These are phyloP conservation scores for Himantopus leucocephalus DNA, from an alignment of 2,113 vertebrate genomes.

Conservation along the genomic window DNA sequence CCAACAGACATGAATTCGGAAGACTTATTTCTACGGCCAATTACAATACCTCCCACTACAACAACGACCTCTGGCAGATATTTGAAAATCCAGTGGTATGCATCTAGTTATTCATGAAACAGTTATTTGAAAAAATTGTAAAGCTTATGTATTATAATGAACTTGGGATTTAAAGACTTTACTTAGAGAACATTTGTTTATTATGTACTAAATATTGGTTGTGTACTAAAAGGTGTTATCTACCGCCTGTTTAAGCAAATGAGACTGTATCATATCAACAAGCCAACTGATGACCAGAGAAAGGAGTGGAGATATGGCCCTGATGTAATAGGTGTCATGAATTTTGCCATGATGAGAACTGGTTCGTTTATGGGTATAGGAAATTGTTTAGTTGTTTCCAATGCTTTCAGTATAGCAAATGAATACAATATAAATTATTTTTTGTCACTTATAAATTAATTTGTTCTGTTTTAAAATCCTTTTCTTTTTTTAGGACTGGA, in stretches of 20 bases:
- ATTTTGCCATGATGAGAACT: not conserved
- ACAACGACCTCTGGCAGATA: conserved; percentile 97
- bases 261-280: not conserved
- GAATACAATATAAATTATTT: not conserved
- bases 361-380: not conserved
- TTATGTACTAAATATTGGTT: not conserved
- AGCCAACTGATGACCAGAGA: not conserved
- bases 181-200: not conserved
- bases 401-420: not conserved
- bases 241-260: not conserved
- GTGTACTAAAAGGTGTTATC: not conserved
- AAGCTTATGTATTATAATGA: not conserved
- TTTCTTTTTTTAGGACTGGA: conserved; percentile 87
- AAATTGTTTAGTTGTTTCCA: not conserved
- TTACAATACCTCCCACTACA: conserved; percentile 93
- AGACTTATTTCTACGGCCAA: conserved; percentile 93
- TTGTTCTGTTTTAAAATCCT: not conserved
- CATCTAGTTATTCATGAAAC: conserved; percentile 20
- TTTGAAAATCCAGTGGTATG: conserved; percentile 98
- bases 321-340: not conserved
- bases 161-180: not conserved
- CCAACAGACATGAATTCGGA: conserved; percentile 95
- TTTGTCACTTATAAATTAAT: not conserved
- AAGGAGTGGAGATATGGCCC: not conserved
- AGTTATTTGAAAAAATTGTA: not conserved